Conservation (phyloP, 2,888 invertebrate genomes). For the Philereme transversata region DNA sequence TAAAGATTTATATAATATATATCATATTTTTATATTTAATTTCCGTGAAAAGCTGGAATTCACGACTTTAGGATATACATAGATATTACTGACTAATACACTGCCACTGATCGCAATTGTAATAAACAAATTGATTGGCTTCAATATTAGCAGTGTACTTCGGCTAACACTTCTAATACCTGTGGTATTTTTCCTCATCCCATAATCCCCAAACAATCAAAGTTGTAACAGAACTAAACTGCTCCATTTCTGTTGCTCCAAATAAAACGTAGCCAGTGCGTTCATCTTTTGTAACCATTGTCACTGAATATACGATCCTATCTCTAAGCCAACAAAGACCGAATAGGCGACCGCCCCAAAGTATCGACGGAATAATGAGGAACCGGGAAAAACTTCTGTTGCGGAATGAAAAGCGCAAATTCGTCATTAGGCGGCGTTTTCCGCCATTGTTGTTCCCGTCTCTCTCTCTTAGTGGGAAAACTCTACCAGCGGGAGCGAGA, state of each 20-base stretch:
- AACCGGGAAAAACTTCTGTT: conserved; percentile 84
- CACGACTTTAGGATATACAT: no score
- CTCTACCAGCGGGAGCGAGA: conserved; percentile 59
- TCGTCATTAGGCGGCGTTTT: conserved; percentile 84
- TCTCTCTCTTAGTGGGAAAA: conserved; percentile 48
- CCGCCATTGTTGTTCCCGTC: conserved; percentile 76
- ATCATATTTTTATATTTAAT: no score
- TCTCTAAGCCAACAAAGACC: conserved; percentile 69
- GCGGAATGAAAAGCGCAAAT: conserved; percentile 85
- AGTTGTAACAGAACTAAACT: conserved; percentile 22
- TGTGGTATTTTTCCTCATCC: conserved; percentile 1
- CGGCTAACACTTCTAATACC: no score
- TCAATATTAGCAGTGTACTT: no score
- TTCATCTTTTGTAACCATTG: conserved; percentile 59
- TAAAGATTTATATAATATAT: no score
- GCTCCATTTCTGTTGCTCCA: conserved; percentile 33
- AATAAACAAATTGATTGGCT: no score
- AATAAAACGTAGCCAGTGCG: conserved; percentile 42
- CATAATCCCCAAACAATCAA: conserved; percentile 25
- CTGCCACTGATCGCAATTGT: no score
- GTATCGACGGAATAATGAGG: conserved; percentile 81
- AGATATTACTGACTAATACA: no score
- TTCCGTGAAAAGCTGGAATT: no score
- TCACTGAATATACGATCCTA: conserved; percentile 72
- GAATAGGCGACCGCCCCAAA: conserved; percentile 71